Evolutionary conservation across 1,140 invertebrate genomes (phyloP).

Genomic region (Drosophila nebulosa): DNA sequence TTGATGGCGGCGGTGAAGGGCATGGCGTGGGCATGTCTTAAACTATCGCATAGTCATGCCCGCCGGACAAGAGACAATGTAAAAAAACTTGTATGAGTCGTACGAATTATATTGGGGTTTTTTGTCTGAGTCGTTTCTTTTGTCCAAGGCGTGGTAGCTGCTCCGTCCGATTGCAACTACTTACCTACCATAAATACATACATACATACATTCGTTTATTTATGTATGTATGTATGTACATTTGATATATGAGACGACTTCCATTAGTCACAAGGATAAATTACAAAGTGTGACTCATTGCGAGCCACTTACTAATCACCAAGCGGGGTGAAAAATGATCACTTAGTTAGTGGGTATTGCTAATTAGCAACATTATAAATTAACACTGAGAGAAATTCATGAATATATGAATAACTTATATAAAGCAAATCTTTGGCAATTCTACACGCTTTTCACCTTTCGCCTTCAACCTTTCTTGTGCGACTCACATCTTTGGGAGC

Average conservation of each 20-base stretch:
- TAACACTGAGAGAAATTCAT: no score
- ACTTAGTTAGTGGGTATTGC: not conserved
- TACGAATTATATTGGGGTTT: not conserved
- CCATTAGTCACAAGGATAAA: slow-evolving; percentile 47
- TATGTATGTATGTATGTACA: not conserved
- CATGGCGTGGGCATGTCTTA: not conserved
- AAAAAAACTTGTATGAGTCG: not conserved
- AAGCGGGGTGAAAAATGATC: not conserved
- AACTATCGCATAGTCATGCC: not conserved
- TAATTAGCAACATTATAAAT: not conserved
- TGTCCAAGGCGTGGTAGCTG: not conserved
- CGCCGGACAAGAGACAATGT: slow-evolving; percentile 5
- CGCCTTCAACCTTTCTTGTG: no score
- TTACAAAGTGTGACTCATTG: slow-evolving; percentile 43
- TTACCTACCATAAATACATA: no score
- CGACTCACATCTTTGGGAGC: no score
- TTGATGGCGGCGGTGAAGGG: not conserved
- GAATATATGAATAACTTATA: no score
- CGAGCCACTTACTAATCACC: slow-evolving; percentile 13
- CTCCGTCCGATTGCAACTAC: not conserved
- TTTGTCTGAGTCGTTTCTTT: not conserved
- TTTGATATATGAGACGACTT: slow-evolving; percentile 12
- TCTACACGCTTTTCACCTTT: no score
- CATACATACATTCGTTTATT: not conserved
- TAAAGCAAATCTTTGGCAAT: no score